Conservation (phyloP, 2,888 invertebrate genomes). For the Leucania comma region DNA sequence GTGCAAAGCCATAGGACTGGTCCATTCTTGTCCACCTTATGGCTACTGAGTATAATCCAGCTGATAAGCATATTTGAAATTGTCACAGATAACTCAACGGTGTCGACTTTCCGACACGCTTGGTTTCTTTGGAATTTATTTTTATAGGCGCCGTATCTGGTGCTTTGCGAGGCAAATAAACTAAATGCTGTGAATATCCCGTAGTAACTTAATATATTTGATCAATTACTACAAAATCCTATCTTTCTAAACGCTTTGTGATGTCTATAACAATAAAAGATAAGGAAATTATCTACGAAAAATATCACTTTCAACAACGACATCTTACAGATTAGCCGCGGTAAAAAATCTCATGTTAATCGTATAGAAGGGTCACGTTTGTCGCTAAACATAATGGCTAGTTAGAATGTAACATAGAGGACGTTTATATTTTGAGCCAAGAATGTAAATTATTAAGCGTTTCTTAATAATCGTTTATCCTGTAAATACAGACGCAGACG, state of each 20-base stretch:
- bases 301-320: neutral
- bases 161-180: neutral
- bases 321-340: neutral
- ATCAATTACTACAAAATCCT: neutral
- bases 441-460: slow-evolving; percentile 11
- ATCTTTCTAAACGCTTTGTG: slow-evolving; percentile 11
- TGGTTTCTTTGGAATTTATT: neutral
- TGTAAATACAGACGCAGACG: neutral
- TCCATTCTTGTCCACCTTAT: neutral
- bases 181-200: neutral
- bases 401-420: neutral
- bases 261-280: too few relatives aligned
- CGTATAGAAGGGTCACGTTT: slow-evolving; percentile 8
- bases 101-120: neutral
- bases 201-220: neutral
- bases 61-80: neutral
- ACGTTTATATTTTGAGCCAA: slow-evolving; percentile 16
- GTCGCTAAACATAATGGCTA: neutral
- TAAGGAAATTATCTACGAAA: neutral
- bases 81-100: neutral
- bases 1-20: too few relatives aligned
- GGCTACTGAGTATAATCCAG: neutral
- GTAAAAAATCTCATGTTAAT: neutral
- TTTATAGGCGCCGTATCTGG: neutral
- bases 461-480: too few relatives aligned